These are phyloP conservation scores for Spheniscus mendiculus DNA, from an alignment of 2,113 vertebrate genomes.

Conservation along the genomic window DNA sequence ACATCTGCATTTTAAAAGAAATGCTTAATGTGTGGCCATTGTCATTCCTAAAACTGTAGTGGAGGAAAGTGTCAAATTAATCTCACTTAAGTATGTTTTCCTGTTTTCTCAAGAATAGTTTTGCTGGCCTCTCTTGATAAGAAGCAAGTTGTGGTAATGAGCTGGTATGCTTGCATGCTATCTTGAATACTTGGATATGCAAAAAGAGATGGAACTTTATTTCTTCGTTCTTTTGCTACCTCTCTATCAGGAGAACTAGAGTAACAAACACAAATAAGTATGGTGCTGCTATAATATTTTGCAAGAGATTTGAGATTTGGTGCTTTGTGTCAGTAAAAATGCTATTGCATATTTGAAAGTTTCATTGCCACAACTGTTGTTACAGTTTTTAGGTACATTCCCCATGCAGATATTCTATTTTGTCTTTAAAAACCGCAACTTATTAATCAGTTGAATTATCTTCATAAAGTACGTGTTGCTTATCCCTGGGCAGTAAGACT, in stretches of 20 bases:
- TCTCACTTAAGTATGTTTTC: slow-evolving; percentile 19
- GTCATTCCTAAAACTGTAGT: not conserved
- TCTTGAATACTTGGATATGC: not conserved
- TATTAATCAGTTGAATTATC: not conserved
- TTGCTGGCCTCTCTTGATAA: slow-evolving; percentile 41
- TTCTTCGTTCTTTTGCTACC: not conserved
- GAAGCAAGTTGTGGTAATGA: not conserved
- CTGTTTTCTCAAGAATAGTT: slow-evolving; percentile 23
- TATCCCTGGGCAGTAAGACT: not conserved
- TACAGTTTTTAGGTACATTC: not conserved
- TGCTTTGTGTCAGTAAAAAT: not conserved
- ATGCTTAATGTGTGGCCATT: not conserved
- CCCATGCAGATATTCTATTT: not conserved
- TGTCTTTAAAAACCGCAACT: not conserved
- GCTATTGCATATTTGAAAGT: not conserved
- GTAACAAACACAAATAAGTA: not conserved
- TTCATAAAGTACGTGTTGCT: not conserved
- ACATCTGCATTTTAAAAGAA: not conserved
- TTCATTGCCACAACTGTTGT: not conserved
- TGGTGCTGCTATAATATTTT: not conserved
- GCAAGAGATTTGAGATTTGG: not conserved
- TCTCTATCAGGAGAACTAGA: not conserved
- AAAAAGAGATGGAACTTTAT: not conserved
- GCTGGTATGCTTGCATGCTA: not conserved
- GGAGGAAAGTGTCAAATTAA: not conserved